Evolutionary conservation across 2,113 vertebrate species (phyloP).

Genomic region (Chloroceryle aenea): DNA sequence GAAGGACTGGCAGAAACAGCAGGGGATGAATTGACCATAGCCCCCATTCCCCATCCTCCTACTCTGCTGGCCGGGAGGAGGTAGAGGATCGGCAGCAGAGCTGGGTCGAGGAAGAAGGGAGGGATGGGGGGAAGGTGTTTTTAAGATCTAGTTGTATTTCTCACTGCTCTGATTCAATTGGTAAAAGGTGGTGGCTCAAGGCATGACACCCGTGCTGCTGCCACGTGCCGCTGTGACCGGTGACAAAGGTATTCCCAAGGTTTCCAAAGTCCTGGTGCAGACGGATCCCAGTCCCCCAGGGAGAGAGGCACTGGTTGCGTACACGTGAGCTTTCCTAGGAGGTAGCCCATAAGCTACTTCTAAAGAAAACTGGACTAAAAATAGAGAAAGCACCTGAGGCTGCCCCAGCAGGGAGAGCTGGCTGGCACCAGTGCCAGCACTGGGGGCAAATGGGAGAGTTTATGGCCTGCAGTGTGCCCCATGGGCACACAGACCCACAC

Average conservation of each 20-base stretch:
- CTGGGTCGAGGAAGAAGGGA: neutral
- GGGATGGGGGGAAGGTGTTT: neutral
- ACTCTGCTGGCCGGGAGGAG: neutral
- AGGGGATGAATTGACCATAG: neutral
- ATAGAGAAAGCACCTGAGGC: neutral
- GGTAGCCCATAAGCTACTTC: constrained; percentile 23
- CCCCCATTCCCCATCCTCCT: neutral
- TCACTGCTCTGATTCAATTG: neutral
- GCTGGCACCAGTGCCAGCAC: fast-evolving
- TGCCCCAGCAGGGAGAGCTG: neutral
- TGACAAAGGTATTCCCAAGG: neutral
- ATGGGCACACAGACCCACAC: neutral
- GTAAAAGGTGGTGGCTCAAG: neutral
- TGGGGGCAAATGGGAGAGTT: neutral
- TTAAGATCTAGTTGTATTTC: neutral
- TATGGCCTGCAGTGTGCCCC: neutral
- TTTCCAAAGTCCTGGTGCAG: neutral
- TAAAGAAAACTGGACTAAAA: constrained; percentile 29
- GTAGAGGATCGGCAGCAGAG: neutral
- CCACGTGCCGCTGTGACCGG: neutral
- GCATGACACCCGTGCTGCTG: neutral
- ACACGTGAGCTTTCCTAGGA: neutral
- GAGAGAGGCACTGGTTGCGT: neutral
- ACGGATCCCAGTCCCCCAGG: neutral
- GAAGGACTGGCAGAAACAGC: neutral